A percentile compares a stretch with the other conserved stretches of the same genome.
Evolutionary conservation across 2,888 invertebrate species (phyloP).

Genomic region (Amblyteles armatorius): DNA sequence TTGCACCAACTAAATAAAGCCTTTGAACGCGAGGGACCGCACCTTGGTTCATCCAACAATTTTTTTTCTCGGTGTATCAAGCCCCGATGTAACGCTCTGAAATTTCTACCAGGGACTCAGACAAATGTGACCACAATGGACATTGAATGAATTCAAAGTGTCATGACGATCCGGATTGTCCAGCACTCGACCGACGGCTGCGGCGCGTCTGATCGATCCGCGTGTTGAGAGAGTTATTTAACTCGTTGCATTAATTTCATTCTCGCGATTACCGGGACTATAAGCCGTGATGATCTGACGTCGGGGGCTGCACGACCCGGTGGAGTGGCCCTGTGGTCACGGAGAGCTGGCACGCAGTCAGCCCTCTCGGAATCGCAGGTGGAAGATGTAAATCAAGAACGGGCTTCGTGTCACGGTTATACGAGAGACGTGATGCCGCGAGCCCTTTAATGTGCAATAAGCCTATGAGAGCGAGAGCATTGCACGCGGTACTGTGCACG

Average conservation of each 20-base stretch:
- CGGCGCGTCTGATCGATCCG: background rate
- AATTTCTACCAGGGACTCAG: background rate
- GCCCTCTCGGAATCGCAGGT: slow-evolving; percentile 40
- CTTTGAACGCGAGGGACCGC: too few relatives aligned
- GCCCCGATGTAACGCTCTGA: too few relatives aligned
- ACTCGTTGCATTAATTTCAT: slow-evolving; percentile 33
- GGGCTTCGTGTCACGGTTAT: slow-evolving; percentile 65
- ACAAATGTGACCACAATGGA: background rate
- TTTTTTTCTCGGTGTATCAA: too few relatives aligned
- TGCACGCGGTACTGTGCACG: slow-evolving; percentile 23
- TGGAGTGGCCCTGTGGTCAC: background rate
- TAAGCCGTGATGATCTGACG: slow-evolving; percentile 5
- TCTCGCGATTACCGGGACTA: slow-evolving; percentile 2
- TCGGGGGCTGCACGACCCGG: background rate
- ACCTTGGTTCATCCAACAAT: too few relatives aligned
- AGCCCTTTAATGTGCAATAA: slow-evolving; percentile 71
- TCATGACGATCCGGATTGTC: background rate
- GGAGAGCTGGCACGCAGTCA: slow-evolving; percentile 19
- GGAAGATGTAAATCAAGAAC: slow-evolving; percentile 69
- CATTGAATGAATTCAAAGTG: background rate
- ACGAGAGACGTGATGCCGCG: slow-evolving; percentile 66
- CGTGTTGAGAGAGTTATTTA: background rate
- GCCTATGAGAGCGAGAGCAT: slow-evolving; percentile 56
- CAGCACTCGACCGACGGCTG: background rate
- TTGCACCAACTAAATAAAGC: too few relatives aligned